Evolutionary conservation across 2,113 vertebrate genomes (phyloP).

Genomic region (Xyrauchen texanus): DNA sequence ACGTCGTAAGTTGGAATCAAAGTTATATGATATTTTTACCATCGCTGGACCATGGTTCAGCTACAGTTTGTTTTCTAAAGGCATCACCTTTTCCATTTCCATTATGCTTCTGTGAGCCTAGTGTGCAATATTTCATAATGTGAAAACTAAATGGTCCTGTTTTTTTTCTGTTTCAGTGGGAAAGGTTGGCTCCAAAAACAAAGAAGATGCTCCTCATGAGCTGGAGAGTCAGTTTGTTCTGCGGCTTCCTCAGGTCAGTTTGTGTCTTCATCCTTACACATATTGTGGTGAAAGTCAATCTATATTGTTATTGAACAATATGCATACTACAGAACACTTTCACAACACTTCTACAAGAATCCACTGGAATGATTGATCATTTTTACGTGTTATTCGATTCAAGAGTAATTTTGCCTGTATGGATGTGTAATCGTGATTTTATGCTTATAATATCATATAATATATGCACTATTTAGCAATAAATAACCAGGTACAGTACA

Average conservation of each 20-base stretch:
- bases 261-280: background rate
- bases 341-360: no score
- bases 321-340: no score
- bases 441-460: background rate
- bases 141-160: no score
- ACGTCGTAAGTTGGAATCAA: no score
- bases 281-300: background rate
- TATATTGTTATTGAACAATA: background rate
- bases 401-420: background rate
- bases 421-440: background rate
- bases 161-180: constrained; percentile 60
- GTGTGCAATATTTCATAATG: no score
- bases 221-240: constrained; percentile 90
- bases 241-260: constrained; percentile 84
- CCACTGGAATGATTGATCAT: no score
- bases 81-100: no score
- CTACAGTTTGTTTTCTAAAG: no score
- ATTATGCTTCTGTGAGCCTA: no score
- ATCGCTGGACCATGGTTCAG: no score
- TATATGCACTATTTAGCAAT: background rate
- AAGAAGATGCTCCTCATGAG: constrained; percentile 85
- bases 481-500: background rate
- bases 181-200: constrained; percentile 79
- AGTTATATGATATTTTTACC: no score
- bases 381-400: no score